phyloP scores from a whole-genome alignment of 1,140 invertebrate species.

The Eurosta solidaginis region DNA sequence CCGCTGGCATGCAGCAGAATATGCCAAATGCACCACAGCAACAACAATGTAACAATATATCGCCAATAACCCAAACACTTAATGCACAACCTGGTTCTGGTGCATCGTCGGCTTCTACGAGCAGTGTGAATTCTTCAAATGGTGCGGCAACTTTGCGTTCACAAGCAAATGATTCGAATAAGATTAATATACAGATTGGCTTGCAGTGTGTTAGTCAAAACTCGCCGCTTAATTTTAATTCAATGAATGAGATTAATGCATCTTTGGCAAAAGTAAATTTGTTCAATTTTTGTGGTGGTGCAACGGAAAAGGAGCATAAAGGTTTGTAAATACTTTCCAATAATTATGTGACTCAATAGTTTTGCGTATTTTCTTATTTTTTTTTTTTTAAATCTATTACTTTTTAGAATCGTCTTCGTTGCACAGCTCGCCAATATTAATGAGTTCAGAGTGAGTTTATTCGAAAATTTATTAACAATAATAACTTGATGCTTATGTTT shows the following conservation, averaged over 20 bases:
- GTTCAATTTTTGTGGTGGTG: conserved; percentile 28
- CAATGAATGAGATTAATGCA: conserved; percentile 32
- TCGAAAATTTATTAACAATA: neutral
- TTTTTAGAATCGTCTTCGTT: conserved; percentile 4
- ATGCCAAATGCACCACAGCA: neutral
- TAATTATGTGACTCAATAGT: neutral
- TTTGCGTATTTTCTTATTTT: neutral
- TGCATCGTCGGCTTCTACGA: neutral
- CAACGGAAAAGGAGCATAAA: conserved; percentile 26
- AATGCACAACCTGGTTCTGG: neutral
- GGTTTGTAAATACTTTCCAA: neutral
- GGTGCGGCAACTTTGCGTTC: neutral
- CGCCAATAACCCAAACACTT: neutral
- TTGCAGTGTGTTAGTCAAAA: conserved; percentile 36
- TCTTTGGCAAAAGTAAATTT: conserved; percentile 33
- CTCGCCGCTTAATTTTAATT: conserved; percentile 35
- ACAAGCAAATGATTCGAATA: conserved; percentile 33
- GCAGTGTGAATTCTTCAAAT: neutral
- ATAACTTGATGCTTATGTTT: too few relatives aligned
- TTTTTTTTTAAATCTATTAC: neutral
- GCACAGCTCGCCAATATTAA: conserved; percentile 24
- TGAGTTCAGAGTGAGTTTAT: conserved; percentile 31
- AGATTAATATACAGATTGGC: conserved; percentile 38
- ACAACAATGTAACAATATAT: conserved; percentile 24
- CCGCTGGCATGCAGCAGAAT: neutral